Evolutionary conservation across 37 sponge, comb jelly and placozoan genomes (phyloP), one percentile per base, ranked within the genome.

Genomic region (Halisarca cf. caerulea): DNA sequence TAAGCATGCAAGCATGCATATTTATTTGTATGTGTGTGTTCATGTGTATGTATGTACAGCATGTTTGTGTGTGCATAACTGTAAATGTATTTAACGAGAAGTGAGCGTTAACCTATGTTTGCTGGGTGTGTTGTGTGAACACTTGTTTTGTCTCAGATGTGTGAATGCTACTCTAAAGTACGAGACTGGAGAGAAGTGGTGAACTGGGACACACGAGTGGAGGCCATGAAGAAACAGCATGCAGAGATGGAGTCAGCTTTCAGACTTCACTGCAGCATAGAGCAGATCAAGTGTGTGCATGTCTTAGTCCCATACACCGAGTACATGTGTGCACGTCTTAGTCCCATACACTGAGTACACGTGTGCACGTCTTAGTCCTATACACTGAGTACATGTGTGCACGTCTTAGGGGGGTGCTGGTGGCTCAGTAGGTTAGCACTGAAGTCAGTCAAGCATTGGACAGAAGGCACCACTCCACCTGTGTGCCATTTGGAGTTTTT

Each of bases 101-200:
- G 40, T 20, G 9, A 4, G 9, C 7, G 35, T 37, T 33, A 23
- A n/a, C 2, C 41, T 44, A 3, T 73, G 41, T 38, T 5, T 73
- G 6, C 37, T 73, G 25, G 73, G 75, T 79, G n/a, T 80, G 51
- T 66, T 20, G 34, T 59, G 21, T 66, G 34, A 25, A 25, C 57
- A 38, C 27, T 36, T 72, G 8, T 44, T n/a, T 2, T 41, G 24
- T 11, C 78, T 11, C 77, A 95, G 96, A 66, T 95, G 71, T 77
- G 69, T 35, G 93, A 92, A 78, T 95, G 96, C 80, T 95, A 95
- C 78, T 47, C 78, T 21, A 68, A 84, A 9, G 78, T 95, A 57
- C 44, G 80, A 15, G 94, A 87, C 68, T 95, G 94, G 91, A 57
- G 86, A 47, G 91, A 92, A 54, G 86, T 64, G 14, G 91, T 89